Conservation (phyloP, 1,140 invertebrate species). For the Cherax destructor region DNA sequence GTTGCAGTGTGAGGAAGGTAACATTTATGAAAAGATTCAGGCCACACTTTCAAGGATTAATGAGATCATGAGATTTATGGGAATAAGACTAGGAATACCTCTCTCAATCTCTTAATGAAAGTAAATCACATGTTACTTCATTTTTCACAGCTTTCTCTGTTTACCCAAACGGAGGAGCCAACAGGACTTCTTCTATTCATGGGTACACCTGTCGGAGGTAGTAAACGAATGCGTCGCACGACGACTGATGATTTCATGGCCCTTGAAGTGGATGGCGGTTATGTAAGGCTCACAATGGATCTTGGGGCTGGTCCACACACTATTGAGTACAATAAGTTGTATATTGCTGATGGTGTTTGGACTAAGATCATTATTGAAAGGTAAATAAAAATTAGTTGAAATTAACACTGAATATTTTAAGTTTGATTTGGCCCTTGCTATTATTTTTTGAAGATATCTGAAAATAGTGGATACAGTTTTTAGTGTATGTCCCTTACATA, state of each 20-base stretch:
- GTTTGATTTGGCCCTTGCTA: too few relatives aligned
- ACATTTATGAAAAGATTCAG: too few relatives aligned
- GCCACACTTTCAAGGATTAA: too few relatives aligned
- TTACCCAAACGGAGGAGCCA: constrained; percentile 84
- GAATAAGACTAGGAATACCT: too few relatives aligned
- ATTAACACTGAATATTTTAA: neutral
- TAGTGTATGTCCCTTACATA: neutral
- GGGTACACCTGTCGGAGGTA: constrained; percentile 88
- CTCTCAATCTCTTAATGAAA: too few relatives aligned
- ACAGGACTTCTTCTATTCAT: constrained; percentile 92
- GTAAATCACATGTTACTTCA: neutral
- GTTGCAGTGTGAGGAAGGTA: too few relatives aligned
- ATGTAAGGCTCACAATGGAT: constrained; percentile 90
- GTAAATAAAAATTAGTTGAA: constrained; percentile 75
- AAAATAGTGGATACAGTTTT: too few relatives aligned
- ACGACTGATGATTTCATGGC: constrained; percentile 93
- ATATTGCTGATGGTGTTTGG: constrained; percentile 88
- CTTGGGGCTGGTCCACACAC: constrained; percentile 89
- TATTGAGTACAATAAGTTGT: constrained; percentile 79
- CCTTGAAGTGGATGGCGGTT: constrained; percentile 91
- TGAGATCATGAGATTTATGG: too few relatives aligned
- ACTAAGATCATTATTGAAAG: constrained; percentile 92
- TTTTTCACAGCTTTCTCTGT: constrained; percentile 72
- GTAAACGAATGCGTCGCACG: constrained; percentile 79
- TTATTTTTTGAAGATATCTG: too few relatives aligned